Evolutionary conservation across 1,140 invertebrate genomes (phyloP).

Genomic region (Lordiphosa collinella): DNA sequence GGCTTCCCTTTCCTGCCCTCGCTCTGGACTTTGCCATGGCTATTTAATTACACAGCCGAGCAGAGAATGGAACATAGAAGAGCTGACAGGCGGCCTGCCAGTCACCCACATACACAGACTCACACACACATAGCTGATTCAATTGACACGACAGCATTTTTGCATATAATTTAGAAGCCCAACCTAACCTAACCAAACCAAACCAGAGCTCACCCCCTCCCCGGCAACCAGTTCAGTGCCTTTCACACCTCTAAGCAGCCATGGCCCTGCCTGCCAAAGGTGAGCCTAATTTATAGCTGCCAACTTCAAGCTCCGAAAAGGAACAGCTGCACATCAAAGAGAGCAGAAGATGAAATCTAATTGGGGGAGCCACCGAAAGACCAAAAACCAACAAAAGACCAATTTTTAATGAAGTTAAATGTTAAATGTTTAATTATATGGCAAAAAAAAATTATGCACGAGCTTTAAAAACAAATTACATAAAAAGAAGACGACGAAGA

Average conservation of each 20-base stretch:
- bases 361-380: constrained; percentile 23
- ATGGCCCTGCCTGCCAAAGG: constrained; percentile 20
- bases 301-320: constrained; percentile 8
- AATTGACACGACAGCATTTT: constrained; percentile 67
- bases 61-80: constrained; percentile 14
- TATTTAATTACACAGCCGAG: constrained; percentile 61
- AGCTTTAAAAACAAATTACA: constrained; percentile 46
- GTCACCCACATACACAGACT: constrained; percentile 36
- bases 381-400: constrained; percentile 28
- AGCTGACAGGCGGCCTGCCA: constrained; percentile 15
- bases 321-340: constrained; percentile 37
- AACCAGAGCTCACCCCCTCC: constrained; percentile 31
- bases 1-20: neutral
- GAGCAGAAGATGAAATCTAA: constrained; percentile 38
- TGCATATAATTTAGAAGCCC: constrained; percentile 50
- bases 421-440: constrained; percentile 67
- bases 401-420: constrained; percentile 62
- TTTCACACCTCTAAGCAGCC: constrained; percentile 32
- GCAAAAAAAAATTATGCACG: constrained; percentile 48
- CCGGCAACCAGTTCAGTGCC: constrained; percentile 8
- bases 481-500: constrained; percentile 10
- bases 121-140: constrained; percentile 19
- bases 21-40: constrained; percentile 33
- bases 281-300: constrained; percentile 51
- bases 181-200: constrained; percentile 16